Evolutionary conservation across 1,140 invertebrate genomes (phyloP), one percentile per base, ranked within the genome.

Genomic region (Nasonia giraulti): DNA sequence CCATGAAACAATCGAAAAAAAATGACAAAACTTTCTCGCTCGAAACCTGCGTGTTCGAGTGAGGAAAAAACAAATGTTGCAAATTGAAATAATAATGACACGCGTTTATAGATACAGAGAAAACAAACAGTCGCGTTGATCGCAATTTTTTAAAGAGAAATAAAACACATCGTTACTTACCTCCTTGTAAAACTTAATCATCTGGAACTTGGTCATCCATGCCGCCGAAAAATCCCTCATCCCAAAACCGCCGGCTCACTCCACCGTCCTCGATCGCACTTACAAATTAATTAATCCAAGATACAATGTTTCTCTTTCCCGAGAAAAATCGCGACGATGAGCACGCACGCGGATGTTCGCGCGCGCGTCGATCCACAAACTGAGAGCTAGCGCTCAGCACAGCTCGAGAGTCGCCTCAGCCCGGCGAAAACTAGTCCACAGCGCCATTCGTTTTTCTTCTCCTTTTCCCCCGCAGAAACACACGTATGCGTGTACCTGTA

Each of bases 101-200:
- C 17, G 20, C 17, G 55, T 62, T 62, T 62, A 62, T 62, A 20
- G 17, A 20, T 62, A 40, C 27, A 33, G 17, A 40, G 23, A 74
- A 37, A 74, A 33, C 3, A 68, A 11, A 23, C 2, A 68, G 7
- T 3, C 2, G 14, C 62, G 20, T 66, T 69, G 6, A 55, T 10
- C n/a, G 5, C 20, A 69, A 37, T 37, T 37, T 37, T 37, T 37
- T 37, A 37, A 27, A 27, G 33, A 6, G 0, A 37, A 37, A 37
- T 37, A 37, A n/a, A 66, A 66, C 1, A 7, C 5, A 20, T 20
- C 62, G 10, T 7, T 2, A 75, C 84, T 85, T 17, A 85, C 84
- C 75, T 77, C 44, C 66, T 78, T 82, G 66, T 82, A 85, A 62
- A 78, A 82, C 44, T 85, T 85, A 73, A 85, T 78, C 80, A 85